A percentile compares a stretch with the other conserved stretches of the same genome.
These are phyloP conservation scores for Ectemnius continuus DNA, from an alignment of 2,888 invertebrate species.

Conservation along the genomic window DNA sequence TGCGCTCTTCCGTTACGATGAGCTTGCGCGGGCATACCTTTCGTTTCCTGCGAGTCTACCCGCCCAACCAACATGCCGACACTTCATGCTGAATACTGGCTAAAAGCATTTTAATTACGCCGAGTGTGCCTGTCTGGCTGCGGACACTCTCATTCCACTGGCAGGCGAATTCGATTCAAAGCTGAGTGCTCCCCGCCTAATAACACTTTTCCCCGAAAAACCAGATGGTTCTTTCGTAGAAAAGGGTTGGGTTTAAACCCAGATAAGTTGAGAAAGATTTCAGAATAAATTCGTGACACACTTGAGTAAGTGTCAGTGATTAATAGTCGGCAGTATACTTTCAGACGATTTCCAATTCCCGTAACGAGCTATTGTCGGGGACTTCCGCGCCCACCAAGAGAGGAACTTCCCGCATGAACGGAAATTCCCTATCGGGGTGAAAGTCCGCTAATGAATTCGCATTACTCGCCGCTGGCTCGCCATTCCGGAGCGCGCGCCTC, in stretches of 20 bases:
- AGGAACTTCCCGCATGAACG: conserved; percentile 12
- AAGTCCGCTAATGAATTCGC: conserved; percentile 40
- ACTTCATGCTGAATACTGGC: too few relatives aligned
- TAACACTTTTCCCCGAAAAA: too few relatives aligned
- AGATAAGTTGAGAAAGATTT: too few relatives aligned
- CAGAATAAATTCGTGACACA: too few relatives aligned
- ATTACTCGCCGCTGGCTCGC: conserved; percentile 6
- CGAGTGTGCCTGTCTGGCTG: too few relatives aligned
- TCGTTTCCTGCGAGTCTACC: conserved; percentile 21
- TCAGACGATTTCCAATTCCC: conserved; percentile 33
- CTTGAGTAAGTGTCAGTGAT: background rate
- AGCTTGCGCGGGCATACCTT: conserved; percentile 21
- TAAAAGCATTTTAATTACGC: too few relatives aligned
- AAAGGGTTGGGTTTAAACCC: too few relatives aligned
- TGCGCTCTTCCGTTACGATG: conserved; percentile 32
- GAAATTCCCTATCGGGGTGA: conserved; percentile 36
- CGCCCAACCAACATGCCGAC: too few relatives aligned
- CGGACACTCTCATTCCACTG: too few relatives aligned
- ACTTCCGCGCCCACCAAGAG: background rate
- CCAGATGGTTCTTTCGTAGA: background rate
- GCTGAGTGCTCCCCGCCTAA: too few relatives aligned
- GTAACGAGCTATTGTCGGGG: conserved; percentile 34
- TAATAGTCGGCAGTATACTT: conserved; percentile 10
- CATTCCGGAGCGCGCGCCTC: background rate
- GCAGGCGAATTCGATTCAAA: too few relatives aligned